Base-by-base conservation (phyloP, 2,888 invertebrate genomes). In the Cybosia mesomella region DNA sequence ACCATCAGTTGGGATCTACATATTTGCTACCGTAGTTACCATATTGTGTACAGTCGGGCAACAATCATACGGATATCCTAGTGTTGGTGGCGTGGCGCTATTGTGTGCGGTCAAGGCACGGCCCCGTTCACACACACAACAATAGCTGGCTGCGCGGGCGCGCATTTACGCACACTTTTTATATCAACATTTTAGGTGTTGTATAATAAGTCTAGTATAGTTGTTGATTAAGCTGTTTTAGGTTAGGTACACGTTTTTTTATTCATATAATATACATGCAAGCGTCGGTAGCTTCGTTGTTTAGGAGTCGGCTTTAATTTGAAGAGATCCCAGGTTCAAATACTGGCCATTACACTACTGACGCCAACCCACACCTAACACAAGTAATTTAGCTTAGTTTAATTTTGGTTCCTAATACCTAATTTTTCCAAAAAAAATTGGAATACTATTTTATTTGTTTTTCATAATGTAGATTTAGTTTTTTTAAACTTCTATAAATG, bases 91-190 rank as follows among this genome's bases (percentile, higher is more conserved):
- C 71, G 72, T 69, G 70, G 67, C 64, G 43, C 72, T 64, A 81
- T 80, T 74, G 77, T 73, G 67, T 63, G 68, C 65, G 88, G 88
- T 89, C 89, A 90, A 90, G 89, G 89, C 83, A 79, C 81, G 89
- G 64, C 89, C 88, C 78, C 82, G 79, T 90, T 90, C 89, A 81
- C 89, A 90, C 83, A 71, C 76, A 75, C 53, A 66, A 68, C 69
- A 69, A 69, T 66, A 49, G 61, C 59, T 53, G 54, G 49, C 58
- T 54, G 66, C 62, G 62, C 55, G 10, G 39, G 66, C 61, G 61
- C 57, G 11, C 55, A 15, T 60, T 57, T 60, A 59, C 58, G 58
- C 34, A 54, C 32, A 54, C 24, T 62, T 55, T 49, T 64, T 60
- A 43, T 59, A 60, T 49, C n/a, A 53, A 53, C 62, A 28, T n/a